Percentiles rank a stretch among this genome's conserved stretches.
Conservation (phyloP, 2,797 vertebrate genomes). For the Perodicticus potto region DNA sequence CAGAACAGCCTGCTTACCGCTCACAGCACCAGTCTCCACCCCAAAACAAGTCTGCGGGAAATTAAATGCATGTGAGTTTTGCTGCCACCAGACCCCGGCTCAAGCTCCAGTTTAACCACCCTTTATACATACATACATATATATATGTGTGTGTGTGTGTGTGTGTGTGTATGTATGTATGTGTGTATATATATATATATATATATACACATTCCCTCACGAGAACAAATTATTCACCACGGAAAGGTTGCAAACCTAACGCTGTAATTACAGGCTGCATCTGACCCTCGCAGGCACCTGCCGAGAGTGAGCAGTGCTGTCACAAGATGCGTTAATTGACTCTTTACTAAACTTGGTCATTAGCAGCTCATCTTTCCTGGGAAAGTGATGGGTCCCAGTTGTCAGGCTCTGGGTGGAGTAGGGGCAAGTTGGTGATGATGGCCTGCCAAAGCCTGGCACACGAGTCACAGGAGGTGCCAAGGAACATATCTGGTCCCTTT, state of each 20-base stretch:
- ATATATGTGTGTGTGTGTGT: too few species aligned
- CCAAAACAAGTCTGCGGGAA: background rate
- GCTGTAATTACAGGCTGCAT: background rate
- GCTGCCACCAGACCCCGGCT: background rate
- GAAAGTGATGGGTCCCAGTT: background rate
- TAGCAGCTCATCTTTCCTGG: background rate
- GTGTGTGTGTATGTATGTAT: too few species aligned
- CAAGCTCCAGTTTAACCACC: background rate
- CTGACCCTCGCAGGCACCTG: background rate
- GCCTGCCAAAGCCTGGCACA: background rate
- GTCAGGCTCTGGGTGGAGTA: background rate
- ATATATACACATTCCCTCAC: background rate
- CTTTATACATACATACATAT: background rate
- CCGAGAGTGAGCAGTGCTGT: rapidly evolving
- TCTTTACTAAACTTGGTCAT: background rate
- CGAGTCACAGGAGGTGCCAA: background rate
- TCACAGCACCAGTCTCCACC: background rate
- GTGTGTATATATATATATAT: background rate
- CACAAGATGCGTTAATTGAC: background rate
- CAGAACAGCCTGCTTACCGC: background rate
- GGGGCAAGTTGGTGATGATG: background rate
- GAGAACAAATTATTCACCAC: background rate
- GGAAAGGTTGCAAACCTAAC: background rate
- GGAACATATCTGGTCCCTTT: background rate
- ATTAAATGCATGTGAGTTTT: background rate